Percentiles rank a stretch among this genome's conserved stretches.
phyloP scores from a whole-genome alignment of 2,113 vertebrate genomes.

The Mormyrus lacerda region DNA sequence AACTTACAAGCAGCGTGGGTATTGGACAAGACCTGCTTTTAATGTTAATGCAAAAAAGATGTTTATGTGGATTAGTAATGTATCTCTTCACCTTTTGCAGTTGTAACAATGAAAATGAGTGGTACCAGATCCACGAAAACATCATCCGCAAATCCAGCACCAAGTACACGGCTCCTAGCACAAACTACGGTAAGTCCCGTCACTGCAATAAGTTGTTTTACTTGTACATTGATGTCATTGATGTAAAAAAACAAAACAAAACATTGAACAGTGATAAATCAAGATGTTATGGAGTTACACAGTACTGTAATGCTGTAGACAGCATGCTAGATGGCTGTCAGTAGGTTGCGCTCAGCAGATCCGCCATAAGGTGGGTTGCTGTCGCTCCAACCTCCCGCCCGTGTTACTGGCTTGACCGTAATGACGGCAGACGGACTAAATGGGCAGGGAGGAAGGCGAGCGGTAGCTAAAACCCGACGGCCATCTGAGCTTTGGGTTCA shows the following conservation, averaged over 20 bases:
- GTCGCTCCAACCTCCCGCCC: not conserved
- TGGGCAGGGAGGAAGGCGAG: not conserved
- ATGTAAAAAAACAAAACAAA: not conserved
- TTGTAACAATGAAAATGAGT: constrained; percentile 97
- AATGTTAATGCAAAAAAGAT: not conserved
- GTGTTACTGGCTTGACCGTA: not conserved
- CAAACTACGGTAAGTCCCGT: constrained; percentile 79
- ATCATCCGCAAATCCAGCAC: constrained; percentile 97
- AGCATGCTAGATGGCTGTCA: not conserved
- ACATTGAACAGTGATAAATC: not conserved
- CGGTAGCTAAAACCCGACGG: not conserved
- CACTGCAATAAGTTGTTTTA: not conserved
- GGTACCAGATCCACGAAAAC: constrained; percentile 97
- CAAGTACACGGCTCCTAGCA: constrained; percentile 94
- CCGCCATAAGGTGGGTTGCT: not conserved
- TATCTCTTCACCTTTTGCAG: constrained; percentile 46
- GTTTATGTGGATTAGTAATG: not conserved
- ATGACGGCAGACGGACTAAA: not conserved
- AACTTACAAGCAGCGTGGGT: not conserved
- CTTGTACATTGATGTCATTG: not conserved
- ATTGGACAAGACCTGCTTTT: not conserved
- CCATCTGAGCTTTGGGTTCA: not conserved
- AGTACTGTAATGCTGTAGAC: not conserved
- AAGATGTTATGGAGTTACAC: not conserved
- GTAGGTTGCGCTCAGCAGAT: not conserved